These are phyloP conservation scores for Aleiodes alternator DNA, from an alignment of 2,888 invertebrate species.

Conservation along the genomic window DNA sequence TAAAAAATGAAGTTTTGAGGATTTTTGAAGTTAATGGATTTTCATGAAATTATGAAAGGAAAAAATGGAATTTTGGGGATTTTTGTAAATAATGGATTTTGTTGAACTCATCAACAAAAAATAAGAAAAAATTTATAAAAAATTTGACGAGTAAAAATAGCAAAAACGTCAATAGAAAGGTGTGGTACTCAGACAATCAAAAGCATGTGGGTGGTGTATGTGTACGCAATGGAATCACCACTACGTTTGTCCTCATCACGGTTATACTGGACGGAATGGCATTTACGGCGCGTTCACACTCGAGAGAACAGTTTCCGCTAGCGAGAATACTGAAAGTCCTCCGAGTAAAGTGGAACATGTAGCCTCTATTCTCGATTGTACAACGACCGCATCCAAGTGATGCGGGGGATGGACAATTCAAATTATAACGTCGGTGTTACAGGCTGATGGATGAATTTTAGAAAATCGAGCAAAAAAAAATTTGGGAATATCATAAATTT, in stretches of 20 bases:
- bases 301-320: constrained; percentile 26
- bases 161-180: background rate
- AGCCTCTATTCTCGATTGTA: constrained; percentile 29
- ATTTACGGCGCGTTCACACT: constrained; percentile 32
- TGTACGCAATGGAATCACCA: constrained; percentile 8
- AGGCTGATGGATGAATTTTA: too few species aligned
- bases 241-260: constrained; percentile 33
- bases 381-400: constrained; percentile 25
- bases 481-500: too few species aligned
- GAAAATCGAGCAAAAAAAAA: too few species aligned
- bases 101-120: too few species aligned
- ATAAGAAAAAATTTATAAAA: too few species aligned
- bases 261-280: constrained; percentile 27
- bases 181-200: too few species aligned
- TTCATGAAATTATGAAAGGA: too few species aligned
- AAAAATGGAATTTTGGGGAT: too few species aligned
- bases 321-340: constrained; percentile 32
- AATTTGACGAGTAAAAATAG: too few species aligned
- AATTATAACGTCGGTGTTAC: constrained; percentile 23
- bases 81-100: too few species aligned
- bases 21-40: too few species aligned
- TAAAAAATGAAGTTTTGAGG: too few species aligned
- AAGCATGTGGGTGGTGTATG: constrained; percentile 1
- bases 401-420: constrained; percentile 8
- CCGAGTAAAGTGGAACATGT: constrained; percentile 29